Percentiles rank a stretch among this genome's conserved stretches.
phyloP scores from a whole-genome alignment of 2,888 invertebrate genomes.

The Drosophila gaucha region DNA sequence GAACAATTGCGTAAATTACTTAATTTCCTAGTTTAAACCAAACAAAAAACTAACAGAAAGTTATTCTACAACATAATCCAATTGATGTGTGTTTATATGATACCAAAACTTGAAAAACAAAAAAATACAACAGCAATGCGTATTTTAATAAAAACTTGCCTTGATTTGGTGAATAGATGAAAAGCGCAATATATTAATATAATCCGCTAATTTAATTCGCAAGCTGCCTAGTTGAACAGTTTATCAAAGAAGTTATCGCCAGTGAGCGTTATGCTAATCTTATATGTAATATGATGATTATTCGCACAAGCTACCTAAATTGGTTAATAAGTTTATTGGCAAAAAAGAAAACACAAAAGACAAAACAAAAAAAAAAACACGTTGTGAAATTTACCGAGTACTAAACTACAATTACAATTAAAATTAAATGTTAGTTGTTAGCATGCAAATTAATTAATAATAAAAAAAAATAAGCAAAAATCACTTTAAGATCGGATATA shows the following conservation, averaged over 20 bases:
- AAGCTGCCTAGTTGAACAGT: conserved; percentile 31
- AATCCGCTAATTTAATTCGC: conserved; percentile 31
- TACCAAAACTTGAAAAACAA: background rate
- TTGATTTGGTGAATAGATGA: conserved; percentile 31
- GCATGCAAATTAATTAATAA: conserved; percentile 48
- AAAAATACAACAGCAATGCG: conserved; percentile 20
- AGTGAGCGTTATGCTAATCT: conserved; percentile 37
- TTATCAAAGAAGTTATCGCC: conserved; percentile 4
- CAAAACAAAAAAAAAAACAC: conserved; percentile 18
- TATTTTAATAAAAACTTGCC: conserved; percentile 33
- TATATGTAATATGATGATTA: conserved; percentile 51
- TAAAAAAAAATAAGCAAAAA: conserved; percentile 7
- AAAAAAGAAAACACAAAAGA: background rate
- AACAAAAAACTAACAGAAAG: conserved; percentile 5
- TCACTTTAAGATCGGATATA: conserved; percentile 33
- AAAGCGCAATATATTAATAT: conserved; percentile 17
- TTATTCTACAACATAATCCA: conserved; percentile 15
- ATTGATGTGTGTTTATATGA: conserved; percentile 24
- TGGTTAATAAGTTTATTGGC: conserved; percentile 70
- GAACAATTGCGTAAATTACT: conserved; percentile 58
- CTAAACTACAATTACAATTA: conserved; percentile 53
- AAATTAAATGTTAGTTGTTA: conserved; percentile 73
- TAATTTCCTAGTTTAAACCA: conserved; percentile 51
- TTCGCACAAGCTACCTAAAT: conserved; percentile 76
- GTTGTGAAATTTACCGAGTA: conserved; percentile 58